Evolutionary conservation across 2,113 vertebrate genomes (phyloP).

Genomic region (Danionella cerebrum): DNA sequence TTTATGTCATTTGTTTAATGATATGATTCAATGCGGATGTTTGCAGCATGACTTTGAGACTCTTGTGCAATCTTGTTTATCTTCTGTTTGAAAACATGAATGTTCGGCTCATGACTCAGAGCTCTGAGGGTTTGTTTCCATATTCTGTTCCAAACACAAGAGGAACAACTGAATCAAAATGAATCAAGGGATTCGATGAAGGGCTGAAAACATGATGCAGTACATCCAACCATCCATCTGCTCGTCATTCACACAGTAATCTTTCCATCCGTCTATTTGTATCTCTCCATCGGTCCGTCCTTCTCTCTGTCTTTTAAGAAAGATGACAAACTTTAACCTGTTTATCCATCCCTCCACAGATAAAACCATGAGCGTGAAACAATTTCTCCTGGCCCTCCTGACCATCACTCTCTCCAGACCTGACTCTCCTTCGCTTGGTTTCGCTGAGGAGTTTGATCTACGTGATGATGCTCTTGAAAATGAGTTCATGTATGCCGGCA

Average conservation of each 20-base stretch:
- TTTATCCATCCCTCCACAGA: background rate
- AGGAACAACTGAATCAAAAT: background rate
- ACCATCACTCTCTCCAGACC: conserved; percentile 31
- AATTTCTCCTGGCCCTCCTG: conserved; percentile 50
- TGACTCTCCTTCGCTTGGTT: conserved; percentile 31
- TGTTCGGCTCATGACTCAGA: background rate
- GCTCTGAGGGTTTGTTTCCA: background rate
- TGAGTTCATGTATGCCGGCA: conserved; percentile 71
- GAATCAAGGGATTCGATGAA: too few relatives aligned
- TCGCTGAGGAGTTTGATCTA: conserved; percentile 58
- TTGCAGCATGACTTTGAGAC: background rate
- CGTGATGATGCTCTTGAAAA: conserved; percentile 50
- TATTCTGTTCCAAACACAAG: background rate
- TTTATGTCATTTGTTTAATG: background rate
- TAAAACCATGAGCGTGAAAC: background rate
- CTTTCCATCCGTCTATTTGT: too few relatives aligned
- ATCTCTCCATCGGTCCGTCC: background rate
- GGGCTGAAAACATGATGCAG: too few relatives aligned
- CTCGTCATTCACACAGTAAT: too few relatives aligned
- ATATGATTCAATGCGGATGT: background rate
- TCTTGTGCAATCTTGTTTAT: background rate
- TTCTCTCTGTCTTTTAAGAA: background rate
- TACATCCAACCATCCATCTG: too few relatives aligned
- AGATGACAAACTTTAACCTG: background rate
- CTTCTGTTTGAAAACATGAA: background rate